Conservation (phyloP, 2,113 vertebrate species). For the Rhabdomys dilectus region DNA sequence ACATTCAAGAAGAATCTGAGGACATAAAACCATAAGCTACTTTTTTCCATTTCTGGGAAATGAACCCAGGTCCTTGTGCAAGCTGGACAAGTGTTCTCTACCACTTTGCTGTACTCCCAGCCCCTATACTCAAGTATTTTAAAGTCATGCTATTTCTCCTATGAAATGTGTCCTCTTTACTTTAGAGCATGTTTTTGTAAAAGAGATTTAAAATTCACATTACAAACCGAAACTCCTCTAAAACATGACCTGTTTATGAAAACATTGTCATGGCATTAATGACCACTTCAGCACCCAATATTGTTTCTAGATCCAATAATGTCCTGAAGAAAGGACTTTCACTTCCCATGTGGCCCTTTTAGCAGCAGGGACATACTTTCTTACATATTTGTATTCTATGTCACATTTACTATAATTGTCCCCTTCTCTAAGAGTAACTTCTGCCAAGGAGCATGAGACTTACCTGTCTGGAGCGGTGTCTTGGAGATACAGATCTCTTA, state of each 20-base stretch:
- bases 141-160: background rate
- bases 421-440: background rate
- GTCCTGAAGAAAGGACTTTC: background rate
- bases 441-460: background rate
- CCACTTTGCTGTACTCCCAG: background rate
- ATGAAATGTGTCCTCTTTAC: conserved; percentile 5
- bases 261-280: background rate
- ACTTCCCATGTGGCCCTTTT: background rate
- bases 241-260: background rate
- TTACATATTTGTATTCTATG: background rate
- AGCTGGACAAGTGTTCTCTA: background rate
- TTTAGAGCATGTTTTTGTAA: conserved; percentile 22
- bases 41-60: background rate
- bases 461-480: background rate
- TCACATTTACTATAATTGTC: background rate
- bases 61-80: background rate
- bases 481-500: background rate
- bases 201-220: background rate
- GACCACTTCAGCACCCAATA: background rate
- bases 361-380: background rate
- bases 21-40: background rate
- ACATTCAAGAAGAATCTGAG: background rate
- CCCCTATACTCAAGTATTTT: background rate
- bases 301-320: background rate
- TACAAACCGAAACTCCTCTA: background rate